Evolutionary conservation across 1,140 invertebrate genomes (phyloP), one percentile per base, ranked within the genome.

Genomic region (Platorchestia sp.): DNA sequence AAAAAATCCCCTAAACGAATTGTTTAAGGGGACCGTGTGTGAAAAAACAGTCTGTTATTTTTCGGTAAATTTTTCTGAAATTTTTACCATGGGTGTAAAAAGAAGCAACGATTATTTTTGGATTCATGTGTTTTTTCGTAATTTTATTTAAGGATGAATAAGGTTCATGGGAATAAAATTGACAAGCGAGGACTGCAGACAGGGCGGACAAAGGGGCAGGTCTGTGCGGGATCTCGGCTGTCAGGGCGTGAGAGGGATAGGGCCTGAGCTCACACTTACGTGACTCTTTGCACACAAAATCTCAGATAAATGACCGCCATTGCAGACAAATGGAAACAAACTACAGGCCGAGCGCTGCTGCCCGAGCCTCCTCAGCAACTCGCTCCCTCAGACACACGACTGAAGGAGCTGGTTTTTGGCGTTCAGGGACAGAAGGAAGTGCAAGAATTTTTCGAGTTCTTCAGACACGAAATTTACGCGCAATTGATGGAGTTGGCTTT

Each of bases 271-370:
- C 41, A 90, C 87, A 90, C 87, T 45, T 43, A 90, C 87, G 87
- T 90, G 87, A 90, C 87, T 90, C 87, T 90, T 22, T 90, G 44
- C 41, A 90, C 87, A 90, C 87, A 90, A 90, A 90, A 90, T 90
- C 87, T 16, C 87, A 43, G 87, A 90, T 90, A 90, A 90, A 90
- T 90, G 87, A 90, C 87, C 41, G 41, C 44, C 87, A 42, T 90
- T 90, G 41, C 87, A 90, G 87, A 90, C 87, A 90, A 90, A 90
- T 90, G 22, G 87, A 90, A 90, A 90, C 44, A 90, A 90, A 90
- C 87, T 90, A 42, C 87, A 42, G 22, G 87, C 87, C 87, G 44
- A 90, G 44, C 10, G 87, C 87, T 75, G 10, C 59, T 22, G 27
- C 14, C 19, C 59, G 14, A 10, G 10, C 59, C 59, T 75, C 59